Percentiles rank a stretch among this genome's conserved stretches.
phyloP scores from a whole-genome alignment of 2,888 invertebrate species.

The Plebejus argus region DNA sequence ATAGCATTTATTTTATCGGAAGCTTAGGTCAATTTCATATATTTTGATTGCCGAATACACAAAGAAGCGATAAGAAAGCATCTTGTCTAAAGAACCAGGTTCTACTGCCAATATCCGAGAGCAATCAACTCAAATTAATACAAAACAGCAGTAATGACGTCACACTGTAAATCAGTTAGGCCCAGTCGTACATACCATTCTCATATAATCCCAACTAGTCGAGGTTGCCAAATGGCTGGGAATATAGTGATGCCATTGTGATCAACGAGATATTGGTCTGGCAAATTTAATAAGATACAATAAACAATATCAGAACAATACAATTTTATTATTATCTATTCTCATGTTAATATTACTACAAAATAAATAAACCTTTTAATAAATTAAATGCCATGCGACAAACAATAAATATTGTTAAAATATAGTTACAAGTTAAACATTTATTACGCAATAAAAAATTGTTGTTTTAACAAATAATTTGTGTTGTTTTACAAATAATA shows the following conservation, averaged over 20 bases:
- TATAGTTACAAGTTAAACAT: background rate
- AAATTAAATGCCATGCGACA: background rate
- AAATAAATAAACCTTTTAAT: background rate
- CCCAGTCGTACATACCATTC: constrained; percentile 42
- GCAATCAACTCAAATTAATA: constrained; percentile 29
- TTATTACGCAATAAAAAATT: background rate
- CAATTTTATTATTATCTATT: background rate
- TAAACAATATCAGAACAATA: background rate
- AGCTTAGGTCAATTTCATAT: too few relatives aligned
- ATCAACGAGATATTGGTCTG: constrained; percentile 55
- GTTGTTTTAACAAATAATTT: background rate
- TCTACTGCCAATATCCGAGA: constrained; percentile 24
- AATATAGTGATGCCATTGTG: constrained; percentile 61
- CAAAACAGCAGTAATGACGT: constrained; percentile 31
- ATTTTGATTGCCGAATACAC: too few relatives aligned
- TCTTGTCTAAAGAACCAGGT: background rate
- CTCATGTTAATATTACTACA: background rate
- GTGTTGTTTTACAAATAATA: background rate
- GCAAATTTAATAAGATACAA: constrained; percentile 21
- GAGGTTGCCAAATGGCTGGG: constrained; percentile 69
- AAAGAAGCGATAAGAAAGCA: too few relatives aligned
- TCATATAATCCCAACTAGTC: constrained; percentile 56
- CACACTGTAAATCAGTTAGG: constrained; percentile 42
- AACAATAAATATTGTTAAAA: background rate
- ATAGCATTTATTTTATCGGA: too few relatives aligned